These are phyloP conservation scores for Troglohyphantes excavatus DNA, from an alignment of 2,888 invertebrate genomes.

Conservation along the genomic window DNA sequence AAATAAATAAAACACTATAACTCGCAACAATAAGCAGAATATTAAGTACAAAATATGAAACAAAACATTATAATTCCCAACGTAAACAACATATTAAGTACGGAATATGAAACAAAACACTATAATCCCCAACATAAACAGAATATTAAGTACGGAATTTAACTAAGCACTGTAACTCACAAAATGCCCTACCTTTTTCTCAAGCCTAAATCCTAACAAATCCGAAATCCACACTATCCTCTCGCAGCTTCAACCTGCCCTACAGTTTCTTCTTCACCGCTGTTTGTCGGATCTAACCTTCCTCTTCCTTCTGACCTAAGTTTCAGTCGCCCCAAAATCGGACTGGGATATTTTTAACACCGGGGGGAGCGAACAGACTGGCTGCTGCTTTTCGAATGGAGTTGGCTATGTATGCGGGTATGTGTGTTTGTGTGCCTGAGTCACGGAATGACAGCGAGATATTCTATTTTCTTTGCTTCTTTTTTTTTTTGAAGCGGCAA, in stretches of 20 bases:
- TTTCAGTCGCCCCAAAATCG: slow-evolving; percentile 38
- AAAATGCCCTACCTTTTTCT: slow-evolving; percentile 13
- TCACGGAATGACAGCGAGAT: slow-evolving; percentile 30
- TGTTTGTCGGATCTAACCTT: background rate
- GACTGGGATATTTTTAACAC: slow-evolving; percentile 41
- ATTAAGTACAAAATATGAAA: no score
- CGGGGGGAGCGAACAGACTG: background rate
- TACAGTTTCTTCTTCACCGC: background rate
- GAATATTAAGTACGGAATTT: no score
- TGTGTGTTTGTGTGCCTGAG: slow-evolving; percentile 43
- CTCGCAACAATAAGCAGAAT: no score
- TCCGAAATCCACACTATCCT: slow-evolving; percentile 29
- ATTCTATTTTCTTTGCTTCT: background rate
- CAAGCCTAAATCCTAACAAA: slow-evolving; percentile 14
- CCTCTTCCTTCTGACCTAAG: slow-evolving; percentile 20
- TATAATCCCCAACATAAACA: no score
- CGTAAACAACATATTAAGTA: no score
- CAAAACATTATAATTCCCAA: no score
- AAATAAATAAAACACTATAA: no score
- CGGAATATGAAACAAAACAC: no score
- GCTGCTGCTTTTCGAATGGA: slow-evolving; percentile 22
- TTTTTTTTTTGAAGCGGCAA: background rate
- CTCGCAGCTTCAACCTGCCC: background rate
- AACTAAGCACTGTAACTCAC: no score
- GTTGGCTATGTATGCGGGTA: slow-evolving; percentile 20